Percentiles rank a stretch among this genome's conserved stretches.
phyloP scores from a whole-genome alignment of 2,797 vertebrate species.

The Diplodus puntazzo region DNA sequence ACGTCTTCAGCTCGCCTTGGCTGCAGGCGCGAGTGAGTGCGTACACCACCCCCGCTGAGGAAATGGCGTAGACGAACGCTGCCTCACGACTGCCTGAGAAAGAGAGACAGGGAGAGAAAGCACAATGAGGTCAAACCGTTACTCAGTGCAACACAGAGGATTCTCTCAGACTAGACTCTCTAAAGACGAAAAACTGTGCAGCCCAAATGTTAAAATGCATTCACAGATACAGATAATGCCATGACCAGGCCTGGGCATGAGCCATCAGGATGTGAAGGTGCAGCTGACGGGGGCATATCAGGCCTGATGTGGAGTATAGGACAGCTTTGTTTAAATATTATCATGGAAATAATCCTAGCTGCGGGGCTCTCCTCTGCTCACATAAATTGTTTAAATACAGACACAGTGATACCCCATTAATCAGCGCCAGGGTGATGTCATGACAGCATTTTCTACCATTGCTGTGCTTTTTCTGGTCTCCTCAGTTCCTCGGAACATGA shows the following conservation, averaged over 20 bases:
- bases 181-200: constrained; percentile 33
- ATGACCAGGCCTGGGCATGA: constrained; percentile 53
- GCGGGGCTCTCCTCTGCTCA: constrained; percentile 78
- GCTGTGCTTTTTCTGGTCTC: constrained; percentile 51
- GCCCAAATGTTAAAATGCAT: constrained; percentile 26
- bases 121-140: constrained; percentile 34
- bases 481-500: constrained; percentile 61
- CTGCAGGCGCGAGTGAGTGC: constrained; percentile 97
- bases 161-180: neutral
- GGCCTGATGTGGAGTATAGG: constrained; percentile 69
- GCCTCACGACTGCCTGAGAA: constrained; percentile 94
- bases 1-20: constrained; percentile 95
- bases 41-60: constrained; percentile 96
- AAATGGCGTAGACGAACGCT: constrained; percentile 98
- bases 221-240: constrained; percentile 46
- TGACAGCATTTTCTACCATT: constrained; percentile 75
- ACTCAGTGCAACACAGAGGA: neutral
- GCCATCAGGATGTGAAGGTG: constrained; percentile 61
- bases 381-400: constrained; percentile 87
- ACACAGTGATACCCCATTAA: constrained; percentile 84
- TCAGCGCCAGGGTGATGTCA: constrained; percentile 79
- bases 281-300: constrained; percentile 73
- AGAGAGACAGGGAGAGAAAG: constrained; percentile 16
- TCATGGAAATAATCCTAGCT: constrained; percentile 83
- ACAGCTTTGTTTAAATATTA: constrained; percentile 87